Evolutionary conservation across 2,888 invertebrate genomes (phyloP), one percentile per base, ranked within the genome.

Genomic region (Saturnia japonica): DNA sequence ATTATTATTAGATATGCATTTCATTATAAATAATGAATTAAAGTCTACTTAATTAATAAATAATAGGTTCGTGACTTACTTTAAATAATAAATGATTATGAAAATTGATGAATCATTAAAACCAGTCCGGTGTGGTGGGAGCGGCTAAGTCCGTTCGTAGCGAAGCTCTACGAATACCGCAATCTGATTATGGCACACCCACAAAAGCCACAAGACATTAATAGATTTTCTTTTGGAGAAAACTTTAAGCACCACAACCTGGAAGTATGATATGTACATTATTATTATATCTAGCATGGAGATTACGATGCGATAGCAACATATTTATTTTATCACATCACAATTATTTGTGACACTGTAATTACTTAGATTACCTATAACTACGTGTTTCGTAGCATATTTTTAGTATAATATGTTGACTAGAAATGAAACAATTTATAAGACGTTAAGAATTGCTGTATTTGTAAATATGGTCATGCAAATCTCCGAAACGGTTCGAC

Each of bases 131-230:
- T 80, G 74, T 81, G 78, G 79, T 84, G 89, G 91, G 91, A 91
- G 91, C 91, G 91, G 90, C 86, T 85, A 84, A 86, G 87, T 87
- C 84, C 78, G 80, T 82, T 81, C 78, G 76, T 82, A 79, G 79
- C 77, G 93, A 93, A 93, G 92, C 91, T 88, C 88, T 89, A 93
- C 84, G 85, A 93, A 84, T 89, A 91, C 90, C 89, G 91, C 92
- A 93, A 93, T 93, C 93, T 91, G 91, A 93, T 93, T 93, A 93
- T 88, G 90, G 92, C 91, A 88, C 90, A 89, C 91, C 91, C 88
- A 87, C 85, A 81, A 79, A 60, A 82, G 84, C 79, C 82, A 82
- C 80, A 80, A 85, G 80, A 84, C 77, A 83, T 70, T 69, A 68
- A 70, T 70, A 68, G 68, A 68, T 64, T 71, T 62, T n/a, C n/a